phyloP scores from a whole-genome alignment of 2,888 invertebrate genomes.

The Dinocampus coccinellae region DNA sequence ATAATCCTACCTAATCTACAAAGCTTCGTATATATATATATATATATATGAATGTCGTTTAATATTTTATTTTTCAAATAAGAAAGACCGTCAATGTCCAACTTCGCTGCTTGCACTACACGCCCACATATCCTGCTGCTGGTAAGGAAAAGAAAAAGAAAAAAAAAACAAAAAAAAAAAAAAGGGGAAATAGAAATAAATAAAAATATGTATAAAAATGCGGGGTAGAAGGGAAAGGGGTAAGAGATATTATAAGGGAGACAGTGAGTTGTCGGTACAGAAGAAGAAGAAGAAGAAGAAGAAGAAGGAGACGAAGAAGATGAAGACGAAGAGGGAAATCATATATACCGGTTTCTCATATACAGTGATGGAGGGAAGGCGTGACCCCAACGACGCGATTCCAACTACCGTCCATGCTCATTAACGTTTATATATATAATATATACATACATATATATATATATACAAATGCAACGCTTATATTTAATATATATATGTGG shows the following conservation, averaged over 20 bases:
- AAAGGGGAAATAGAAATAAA: background rate
- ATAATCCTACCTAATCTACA: conserved; percentile 2
- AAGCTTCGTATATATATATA: conserved; percentile 13
- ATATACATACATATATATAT: too few species aligned
- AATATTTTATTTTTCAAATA: conserved; percentile 49
- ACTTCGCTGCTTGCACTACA: conserved; percentile 43
- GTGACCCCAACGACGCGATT: conserved; percentile 52
- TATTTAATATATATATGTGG: background rate
- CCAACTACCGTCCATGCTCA: conserved; percentile 59
- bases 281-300: too few species aligned
- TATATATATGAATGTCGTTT: conserved; percentile 23
- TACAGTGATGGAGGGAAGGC: conserved; percentile 45
- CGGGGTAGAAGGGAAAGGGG: background rate
- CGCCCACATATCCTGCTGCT: conserved; percentile 44
- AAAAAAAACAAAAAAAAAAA: too few species aligned
- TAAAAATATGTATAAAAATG: conserved; percentile 10
- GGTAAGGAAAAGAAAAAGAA: too few species aligned
- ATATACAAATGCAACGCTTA: background rate
- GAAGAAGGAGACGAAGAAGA: conserved; percentile 37
- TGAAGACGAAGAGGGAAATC: conserved; percentile 36
- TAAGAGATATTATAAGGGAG: conserved; percentile 5
- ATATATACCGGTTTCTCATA: conserved; percentile 55
- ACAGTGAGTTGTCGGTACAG: too few species aligned
- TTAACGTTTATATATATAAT: conserved; percentile 47
- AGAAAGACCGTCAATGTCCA: conserved; percentile 42